phyloP scores from a whole-genome alignment of 1,140 invertebrate species.

The Periplaneta americana region DNA sequence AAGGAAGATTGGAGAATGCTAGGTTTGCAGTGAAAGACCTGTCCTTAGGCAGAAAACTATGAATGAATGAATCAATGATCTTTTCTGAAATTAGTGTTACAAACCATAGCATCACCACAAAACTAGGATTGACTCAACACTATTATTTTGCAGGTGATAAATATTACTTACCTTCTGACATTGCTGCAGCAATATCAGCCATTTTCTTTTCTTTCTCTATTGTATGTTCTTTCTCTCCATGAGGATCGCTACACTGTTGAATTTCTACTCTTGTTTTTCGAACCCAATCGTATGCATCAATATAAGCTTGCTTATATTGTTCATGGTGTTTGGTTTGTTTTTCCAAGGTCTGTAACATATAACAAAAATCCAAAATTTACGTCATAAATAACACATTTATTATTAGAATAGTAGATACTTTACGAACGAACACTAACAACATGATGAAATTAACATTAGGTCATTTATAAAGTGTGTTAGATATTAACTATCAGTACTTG shows the following conservation, averaged over 20 bases:
- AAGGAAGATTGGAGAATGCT: no score
- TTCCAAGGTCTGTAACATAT: constrained; percentile 56
- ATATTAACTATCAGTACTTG: no score
- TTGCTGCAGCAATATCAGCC: constrained; percentile 55
- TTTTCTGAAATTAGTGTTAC: no score
- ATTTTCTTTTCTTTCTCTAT: constrained; percentile 68
- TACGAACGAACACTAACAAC: no score
- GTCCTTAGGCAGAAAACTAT: no score
- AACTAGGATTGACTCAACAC: no score
- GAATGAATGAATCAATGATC: no score
- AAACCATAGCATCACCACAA: no score
- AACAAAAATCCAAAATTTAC: no score
- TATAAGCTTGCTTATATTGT: constrained; percentile 74
- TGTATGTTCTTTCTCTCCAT: constrained; percentile 72
- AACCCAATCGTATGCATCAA: constrained; percentile 83
- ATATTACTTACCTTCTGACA: constrained; percentile 48
- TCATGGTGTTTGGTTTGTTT: constrained; percentile 83
- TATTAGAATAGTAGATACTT: no score
- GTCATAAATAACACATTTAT: not conserved
- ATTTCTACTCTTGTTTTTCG: constrained; percentile 73
- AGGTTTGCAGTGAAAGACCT: no score
- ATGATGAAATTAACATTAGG: not conserved
- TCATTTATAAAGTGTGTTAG: not conserved
- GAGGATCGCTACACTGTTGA: constrained; percentile 77
- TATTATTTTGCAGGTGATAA: no score